Percentiles rank a stretch among this genome's conserved stretches.
Evolutionary conservation across 2,113 vertebrate genomes (phyloP).

Genomic region (Rhinichthys klamathensis): DNA sequence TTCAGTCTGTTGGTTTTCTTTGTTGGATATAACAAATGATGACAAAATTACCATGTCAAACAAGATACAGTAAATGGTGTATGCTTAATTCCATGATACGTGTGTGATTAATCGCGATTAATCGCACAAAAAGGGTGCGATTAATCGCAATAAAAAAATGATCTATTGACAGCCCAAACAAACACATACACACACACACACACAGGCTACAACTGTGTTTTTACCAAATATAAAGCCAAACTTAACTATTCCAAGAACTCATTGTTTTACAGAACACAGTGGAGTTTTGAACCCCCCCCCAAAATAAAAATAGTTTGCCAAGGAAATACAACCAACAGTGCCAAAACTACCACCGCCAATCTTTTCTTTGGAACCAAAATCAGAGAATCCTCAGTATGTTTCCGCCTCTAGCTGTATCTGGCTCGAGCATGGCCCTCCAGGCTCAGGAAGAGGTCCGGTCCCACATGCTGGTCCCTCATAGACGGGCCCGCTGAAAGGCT

Average conservation of each 20-base stretch:
- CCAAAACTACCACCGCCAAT: background rate
- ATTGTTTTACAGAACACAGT: background rate
- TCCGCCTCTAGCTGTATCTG: constrained; percentile 19
- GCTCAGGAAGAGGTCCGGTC: constrained; percentile 17
- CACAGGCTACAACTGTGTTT: too few species aligned
- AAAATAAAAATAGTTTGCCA: background rate
- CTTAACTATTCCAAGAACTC: background rate
- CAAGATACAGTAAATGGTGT: too few species aligned
- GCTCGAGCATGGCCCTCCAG: background rate
- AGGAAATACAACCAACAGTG: background rate
- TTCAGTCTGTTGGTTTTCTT: too few species aligned
- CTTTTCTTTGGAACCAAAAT: constrained; percentile 9
- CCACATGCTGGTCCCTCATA: background rate
- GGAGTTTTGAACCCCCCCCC: background rate
- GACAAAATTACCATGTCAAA: too few species aligned
- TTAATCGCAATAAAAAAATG: too few species aligned
- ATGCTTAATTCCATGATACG: too few species aligned
- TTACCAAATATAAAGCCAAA: background rate
- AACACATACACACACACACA: background rate
- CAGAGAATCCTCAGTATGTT: background rate
- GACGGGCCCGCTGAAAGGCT: constrained; percentile 8
- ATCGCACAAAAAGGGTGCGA: too few species aligned
- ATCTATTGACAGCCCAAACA: too few species aligned
- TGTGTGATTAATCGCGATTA: too few species aligned
- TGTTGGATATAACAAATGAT: too few species aligned